Conservation (phyloP, 1,140 invertebrate genomes). For the Pantala flavescens region DNA sequence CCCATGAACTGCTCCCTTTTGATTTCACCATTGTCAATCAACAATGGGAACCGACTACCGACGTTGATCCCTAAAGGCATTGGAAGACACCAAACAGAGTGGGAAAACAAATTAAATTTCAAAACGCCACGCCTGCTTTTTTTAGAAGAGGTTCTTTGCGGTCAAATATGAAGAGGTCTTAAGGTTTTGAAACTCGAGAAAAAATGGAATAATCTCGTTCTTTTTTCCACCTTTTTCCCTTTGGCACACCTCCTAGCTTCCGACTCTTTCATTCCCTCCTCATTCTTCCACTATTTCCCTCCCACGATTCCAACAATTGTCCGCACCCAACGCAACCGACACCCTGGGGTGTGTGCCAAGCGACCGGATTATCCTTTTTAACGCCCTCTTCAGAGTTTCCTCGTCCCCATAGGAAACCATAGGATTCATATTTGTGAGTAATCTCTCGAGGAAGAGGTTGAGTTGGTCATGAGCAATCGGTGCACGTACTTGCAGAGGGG, state of each 20-base stretch:
- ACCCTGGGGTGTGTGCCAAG: too few species aligned
- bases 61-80: background rate
- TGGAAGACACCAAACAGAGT: background rate
- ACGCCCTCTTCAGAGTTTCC: too few species aligned
- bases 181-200: background rate
- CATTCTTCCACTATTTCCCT: too few species aligned
- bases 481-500: too few species aligned
- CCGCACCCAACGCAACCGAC: too few species aligned
- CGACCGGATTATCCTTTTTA: too few species aligned
- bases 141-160: background rate
- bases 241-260: background rate
- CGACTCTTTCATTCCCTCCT: too few species aligned
- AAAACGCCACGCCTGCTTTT: background rate
- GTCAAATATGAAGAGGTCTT: background rate
- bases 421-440: too few species aligned
- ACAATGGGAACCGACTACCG: background rate
- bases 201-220: background rate
- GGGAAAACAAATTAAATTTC: conserved; percentile 5
- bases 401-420: too few species aligned
- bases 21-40: background rate
- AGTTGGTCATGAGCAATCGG: too few species aligned
- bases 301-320: too few species aligned
- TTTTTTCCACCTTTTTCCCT: background rate
- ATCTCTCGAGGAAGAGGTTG: too few species aligned
- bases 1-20: background rate